These are phyloP conservation scores for Talpa occidentalis DNA, from an alignment of 2,113 vertebrate genomes.

Conservation along the genomic window DNA sequence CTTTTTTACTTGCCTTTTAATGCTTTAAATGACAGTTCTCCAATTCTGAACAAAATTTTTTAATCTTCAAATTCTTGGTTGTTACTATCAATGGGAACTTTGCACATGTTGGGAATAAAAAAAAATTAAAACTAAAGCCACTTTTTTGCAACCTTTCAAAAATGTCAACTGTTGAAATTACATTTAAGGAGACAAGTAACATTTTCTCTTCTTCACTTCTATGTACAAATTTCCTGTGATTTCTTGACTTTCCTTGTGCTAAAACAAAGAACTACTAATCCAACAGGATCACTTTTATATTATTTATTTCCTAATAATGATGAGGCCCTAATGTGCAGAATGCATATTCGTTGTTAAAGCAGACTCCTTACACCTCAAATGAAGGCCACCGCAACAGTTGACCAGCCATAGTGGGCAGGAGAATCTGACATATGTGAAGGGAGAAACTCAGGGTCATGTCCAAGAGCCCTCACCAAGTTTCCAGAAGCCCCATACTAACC, in stretches of 20 bases:
- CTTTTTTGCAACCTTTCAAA: constrained; percentile 61
- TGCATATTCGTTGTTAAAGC: neutral
- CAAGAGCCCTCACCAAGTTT: neutral
- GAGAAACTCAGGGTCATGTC: neutral
- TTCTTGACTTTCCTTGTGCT: constrained; percentile 54
- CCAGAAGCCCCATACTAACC: too few relatives aligned
- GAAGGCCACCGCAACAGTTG: neutral
- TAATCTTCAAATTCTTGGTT: constrained; percentile 24
- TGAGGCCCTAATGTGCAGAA: neutral
- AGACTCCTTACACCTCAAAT: neutral
- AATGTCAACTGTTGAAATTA: constrained; percentile 54
- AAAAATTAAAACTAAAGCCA: neutral
- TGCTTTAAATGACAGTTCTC: neutral
- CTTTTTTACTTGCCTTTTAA: neutral
- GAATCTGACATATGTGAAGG: neutral
- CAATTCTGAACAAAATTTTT: constrained; percentile 27
- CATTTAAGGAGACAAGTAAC: constrained; percentile 49
- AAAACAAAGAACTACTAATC: constrained; percentile 48
- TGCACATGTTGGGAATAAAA: neutral
- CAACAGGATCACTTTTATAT: constrained; percentile 25
- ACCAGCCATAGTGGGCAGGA: neutral
- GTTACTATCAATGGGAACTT: constrained; percentile 1
- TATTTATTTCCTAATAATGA: neutral
- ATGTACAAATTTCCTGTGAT: neutral
- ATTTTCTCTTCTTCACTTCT: constrained; percentile 45